Percentiles rank a stretch among this genome's conserved stretches.
These are phyloP conservation scores for Theonella swinhoei DNA, from an alignment of 37 sponge, comb jelly and placozoan species.

Conservation along the genomic window DNA sequence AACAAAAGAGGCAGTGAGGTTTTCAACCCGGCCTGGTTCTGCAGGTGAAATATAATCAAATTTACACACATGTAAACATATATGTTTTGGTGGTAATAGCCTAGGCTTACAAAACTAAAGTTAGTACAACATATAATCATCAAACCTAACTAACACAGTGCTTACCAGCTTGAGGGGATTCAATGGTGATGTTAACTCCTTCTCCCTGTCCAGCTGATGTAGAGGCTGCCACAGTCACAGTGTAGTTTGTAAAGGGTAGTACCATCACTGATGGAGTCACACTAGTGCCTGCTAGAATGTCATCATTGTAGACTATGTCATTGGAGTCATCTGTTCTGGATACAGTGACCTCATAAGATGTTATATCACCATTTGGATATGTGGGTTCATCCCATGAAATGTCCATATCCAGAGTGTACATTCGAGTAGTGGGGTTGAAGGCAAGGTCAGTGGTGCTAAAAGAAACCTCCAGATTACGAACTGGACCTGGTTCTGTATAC, in stretches of 20 bases:
- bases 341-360: not conserved
- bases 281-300: not conserved
- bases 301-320: not conserved
- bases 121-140: too few relatives aligned
- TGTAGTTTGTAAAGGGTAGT: slow-evolving; percentile 21
- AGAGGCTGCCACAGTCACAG: not conserved
- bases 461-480: not conserved
- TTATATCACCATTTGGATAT: not conserved
- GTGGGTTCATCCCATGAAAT: not conserved
- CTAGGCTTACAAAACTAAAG: too few relatives aligned
- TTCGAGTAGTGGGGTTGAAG: not conserved
- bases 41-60: not conserved
- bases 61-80: too few relatives aligned
- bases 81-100: too few relatives aligned
- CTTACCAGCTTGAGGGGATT: slow-evolving; percentile 45
- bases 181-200: not conserved
- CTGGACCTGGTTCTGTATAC: not conserved
- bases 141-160: too few relatives aligned
- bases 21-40: slow-evolving; percentile 19
- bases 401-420: not conserved
- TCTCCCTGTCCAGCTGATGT: not conserved
- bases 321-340: not conserved
- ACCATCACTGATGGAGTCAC: not conserved
- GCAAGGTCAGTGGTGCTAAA: not conserved
- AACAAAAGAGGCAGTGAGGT: not conserved